Percentiles rank a stretch among this genome's conserved stretches.
Evolutionary conservation across 2,113 vertebrate genomes (phyloP).

Genomic region (Syrmaticus mikado): DNA sequence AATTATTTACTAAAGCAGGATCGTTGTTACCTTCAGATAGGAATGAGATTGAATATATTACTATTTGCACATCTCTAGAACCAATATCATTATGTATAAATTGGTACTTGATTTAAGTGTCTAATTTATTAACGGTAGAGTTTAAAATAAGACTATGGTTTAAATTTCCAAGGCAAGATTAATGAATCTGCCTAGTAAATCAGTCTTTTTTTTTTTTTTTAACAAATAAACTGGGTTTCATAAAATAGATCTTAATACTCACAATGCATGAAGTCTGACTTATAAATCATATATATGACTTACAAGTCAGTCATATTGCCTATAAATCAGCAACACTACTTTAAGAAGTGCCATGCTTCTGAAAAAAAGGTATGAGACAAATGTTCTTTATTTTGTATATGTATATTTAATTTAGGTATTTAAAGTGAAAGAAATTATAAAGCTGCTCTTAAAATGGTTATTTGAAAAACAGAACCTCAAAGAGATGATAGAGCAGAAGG

Average conservation of each 20-base stretch:
- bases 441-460: slow-evolving; percentile 21
- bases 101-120: slow-evolving; percentile 64
- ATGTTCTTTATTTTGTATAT: slow-evolving; percentile 53
- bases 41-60: background rate
- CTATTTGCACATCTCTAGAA: slow-evolving; percentile 22
- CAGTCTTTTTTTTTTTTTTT: background rate
- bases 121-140: slow-evolving; percentile 53
- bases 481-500: slow-evolving; percentile 12
- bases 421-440: slow-evolving; percentile 60
- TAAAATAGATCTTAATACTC: slow-evolving; percentile 50
- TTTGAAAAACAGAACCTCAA: slow-evolving; percentile 48
- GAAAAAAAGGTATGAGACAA: slow-evolving; percentile 50
- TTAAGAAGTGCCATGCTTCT: slow-evolving; percentile 22
- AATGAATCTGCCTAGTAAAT: slow-evolving; percentile 58
- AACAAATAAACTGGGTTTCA: slow-evolving; percentile 61
- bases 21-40: slow-evolving; percentile 24
- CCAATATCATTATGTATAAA: slow-evolving; percentile 52
- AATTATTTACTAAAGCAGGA: slow-evolving; percentile 35
- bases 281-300: slow-evolving; percentile 51
- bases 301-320: slow-evolving; percentile 47
- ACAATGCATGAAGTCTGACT: slow-evolving; percentile 27
- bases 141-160: slow-evolving; percentile 32
- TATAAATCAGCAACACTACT: slow-evolving; percentile 59
- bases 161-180: slow-evolving; percentile 57
- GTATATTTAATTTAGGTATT: slow-evolving; percentile 64